Conservation (phyloP, 2,797 vertebrate species). For the Poeciliopsis infans region DNA sequence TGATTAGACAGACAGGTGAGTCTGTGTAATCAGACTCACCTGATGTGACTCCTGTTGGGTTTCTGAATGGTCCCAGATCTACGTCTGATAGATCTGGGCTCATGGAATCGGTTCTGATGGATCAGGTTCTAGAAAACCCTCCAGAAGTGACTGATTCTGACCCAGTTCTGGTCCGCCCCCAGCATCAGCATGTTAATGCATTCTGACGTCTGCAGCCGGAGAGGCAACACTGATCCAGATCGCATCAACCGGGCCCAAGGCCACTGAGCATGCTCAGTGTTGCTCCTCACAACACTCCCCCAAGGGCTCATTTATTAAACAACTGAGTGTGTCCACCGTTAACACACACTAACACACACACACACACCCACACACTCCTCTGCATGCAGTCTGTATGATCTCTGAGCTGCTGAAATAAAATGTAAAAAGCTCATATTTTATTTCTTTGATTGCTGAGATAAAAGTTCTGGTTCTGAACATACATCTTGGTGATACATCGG, state of each 20-base stretch:
- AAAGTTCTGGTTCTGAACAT: neutral
- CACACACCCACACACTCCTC: neutral
- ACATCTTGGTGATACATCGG: neutral
- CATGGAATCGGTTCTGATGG: neutral
- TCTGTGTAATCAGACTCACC: too few species aligned
- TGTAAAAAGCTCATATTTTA: neutral
- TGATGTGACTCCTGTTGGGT: neutral
- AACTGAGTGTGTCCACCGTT: neutral
- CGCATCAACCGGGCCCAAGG: slow-evolving; percentile 50
- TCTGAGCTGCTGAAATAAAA: neutral
- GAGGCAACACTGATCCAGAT: slow-evolving; percentile 72
- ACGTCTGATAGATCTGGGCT: neutral
- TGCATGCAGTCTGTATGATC: neutral
- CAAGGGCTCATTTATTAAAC: slow-evolving; percentile 7
- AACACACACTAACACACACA: neutral
- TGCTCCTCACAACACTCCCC: slow-evolving; percentile 30
- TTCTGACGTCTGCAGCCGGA: slow-evolving; percentile 87
- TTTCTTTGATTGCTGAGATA: neutral
- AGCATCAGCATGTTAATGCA: slow-evolving; percentile 90
- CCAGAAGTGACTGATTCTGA: slow-evolving; percentile 85
- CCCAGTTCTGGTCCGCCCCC: slow-evolving; percentile 87
- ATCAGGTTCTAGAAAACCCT: slow-evolving; percentile 34
- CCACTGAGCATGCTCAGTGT: neutral
- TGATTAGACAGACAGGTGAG: too few species aligned
- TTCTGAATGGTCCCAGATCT: neutral